Conservation (phyloP, 2,888 invertebrate genomes). For the Xylota sylvarum region DNA sequence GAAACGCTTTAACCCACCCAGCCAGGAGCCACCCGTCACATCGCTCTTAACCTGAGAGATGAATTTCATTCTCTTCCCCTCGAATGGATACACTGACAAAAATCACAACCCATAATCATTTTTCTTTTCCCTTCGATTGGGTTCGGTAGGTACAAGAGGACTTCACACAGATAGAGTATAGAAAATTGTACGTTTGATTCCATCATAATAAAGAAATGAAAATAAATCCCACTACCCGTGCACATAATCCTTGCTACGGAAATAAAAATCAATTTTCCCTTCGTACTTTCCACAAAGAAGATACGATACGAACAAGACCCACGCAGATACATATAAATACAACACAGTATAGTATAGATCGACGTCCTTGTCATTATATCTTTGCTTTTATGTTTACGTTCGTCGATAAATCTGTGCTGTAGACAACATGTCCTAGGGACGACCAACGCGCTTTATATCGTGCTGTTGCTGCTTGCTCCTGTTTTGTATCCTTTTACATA, state of each 20-base stretch:
- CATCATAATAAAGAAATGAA: conserved; percentile 61
- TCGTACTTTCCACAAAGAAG: neutral
- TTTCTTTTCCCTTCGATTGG: conserved; percentile 25
- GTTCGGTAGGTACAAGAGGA: neutral
- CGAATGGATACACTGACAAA: neutral
- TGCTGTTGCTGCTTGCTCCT: conserved; percentile 37
- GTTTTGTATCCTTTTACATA: conserved; percentile 60
- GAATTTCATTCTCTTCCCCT: neutral
- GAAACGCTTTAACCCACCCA: neutral
- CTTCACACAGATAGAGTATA: conserved; percentile 3
- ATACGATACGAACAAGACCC: neutral
- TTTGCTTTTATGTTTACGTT: conserved; percentile 44
- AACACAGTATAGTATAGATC: conserved; percentile 5
- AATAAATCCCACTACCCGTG: conserved; percentile 39
- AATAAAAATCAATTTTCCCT: conserved; percentile 61
- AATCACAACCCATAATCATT: conserved; percentile 31
- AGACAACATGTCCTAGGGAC: conserved; percentile 49
- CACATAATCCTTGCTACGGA: conserved; percentile 19
- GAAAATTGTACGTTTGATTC: conserved; percentile 35
- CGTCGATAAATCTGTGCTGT: conserved; percentile 53
- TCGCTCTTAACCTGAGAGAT: conserved; percentile 16
- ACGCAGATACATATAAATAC: neutral
- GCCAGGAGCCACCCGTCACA: neutral
- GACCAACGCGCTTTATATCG: conserved; percentile 31
- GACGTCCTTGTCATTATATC: conserved; percentile 47